phyloP scores from a whole-genome alignment of 2,797 vertebrate species.

The Cynopterus sphinx region DNA sequence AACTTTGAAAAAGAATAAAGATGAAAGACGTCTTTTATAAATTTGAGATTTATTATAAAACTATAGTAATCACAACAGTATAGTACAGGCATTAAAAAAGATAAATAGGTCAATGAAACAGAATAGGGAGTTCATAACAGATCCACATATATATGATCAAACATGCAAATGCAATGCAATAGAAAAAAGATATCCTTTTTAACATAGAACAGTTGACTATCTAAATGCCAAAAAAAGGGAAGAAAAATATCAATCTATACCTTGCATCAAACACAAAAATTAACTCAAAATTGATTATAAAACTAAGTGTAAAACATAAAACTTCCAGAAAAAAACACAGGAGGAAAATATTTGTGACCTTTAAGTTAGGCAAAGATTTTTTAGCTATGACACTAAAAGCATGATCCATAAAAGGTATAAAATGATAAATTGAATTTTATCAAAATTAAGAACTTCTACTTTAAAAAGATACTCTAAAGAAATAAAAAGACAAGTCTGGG shows the following conservation, averaged over 20 bases:
- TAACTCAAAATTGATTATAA: slow-evolving; percentile 12
- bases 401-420: neutral
- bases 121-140: neutral
- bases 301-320: neutral
- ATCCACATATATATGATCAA: neutral
- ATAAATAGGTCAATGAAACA: neutral
- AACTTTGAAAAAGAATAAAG: neutral
- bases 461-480: neutral
- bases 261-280: neutral
- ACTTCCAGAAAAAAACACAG: neutral
- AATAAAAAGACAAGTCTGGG: neutral
- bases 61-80: neutral
- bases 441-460: neutral
- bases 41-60: neutral
- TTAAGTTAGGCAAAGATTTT: neutral
- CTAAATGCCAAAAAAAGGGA: neutral
- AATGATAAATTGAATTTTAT: neutral
- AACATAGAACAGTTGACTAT: neutral
- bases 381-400: neutral
- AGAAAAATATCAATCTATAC: neutral
- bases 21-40: neutral
- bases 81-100: neutral
- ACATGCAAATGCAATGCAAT: neutral
- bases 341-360: neutral
- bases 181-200: neutral